Percentiles rank a stretch among this genome's conserved stretches.
phyloP scores from a whole-genome alignment of 2,797 vertebrate species.

The Discoglossus pictus region DNA sequence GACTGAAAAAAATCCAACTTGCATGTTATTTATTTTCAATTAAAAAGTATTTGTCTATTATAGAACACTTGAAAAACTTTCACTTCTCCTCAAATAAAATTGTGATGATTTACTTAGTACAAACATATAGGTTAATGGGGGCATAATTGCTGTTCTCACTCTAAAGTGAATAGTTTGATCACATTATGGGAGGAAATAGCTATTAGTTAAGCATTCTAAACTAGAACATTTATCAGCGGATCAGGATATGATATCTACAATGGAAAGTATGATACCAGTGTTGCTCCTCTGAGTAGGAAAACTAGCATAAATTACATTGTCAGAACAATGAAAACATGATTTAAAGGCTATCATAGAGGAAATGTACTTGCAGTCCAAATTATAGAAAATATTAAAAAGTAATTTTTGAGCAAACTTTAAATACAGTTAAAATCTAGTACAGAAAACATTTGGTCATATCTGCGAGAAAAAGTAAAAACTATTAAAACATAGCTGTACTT shows the following conservation, averaged over 20 bases:
- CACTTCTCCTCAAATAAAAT: neutral
- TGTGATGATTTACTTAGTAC: neutral
- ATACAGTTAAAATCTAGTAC: neutral
- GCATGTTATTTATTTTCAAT: too few species aligned
- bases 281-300: conserved; percentile 4
- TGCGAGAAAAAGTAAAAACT: too few species aligned
- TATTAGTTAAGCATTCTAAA: conserved; percentile 27
- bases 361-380: neutral
- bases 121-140: conserved; percentile 19
- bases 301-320: conserved; percentile 8
- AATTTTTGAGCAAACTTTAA: neutral
- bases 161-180: conserved; percentile 21
- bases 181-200: conserved; percentile 32
- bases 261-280: conserved; percentile 35
- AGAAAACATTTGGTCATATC: too few species aligned
- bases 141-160: conserved; percentile 27
- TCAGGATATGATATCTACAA: conserved; percentile 23
- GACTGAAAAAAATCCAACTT: too few species aligned
- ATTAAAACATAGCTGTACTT: too few species aligned
- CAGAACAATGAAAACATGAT: neutral
- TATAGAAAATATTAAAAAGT: too few species aligned
- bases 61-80: too few species aligned
- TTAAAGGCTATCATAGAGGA: neutral
- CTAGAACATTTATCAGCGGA: neutral
- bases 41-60: too few species aligned